phyloP scores from a whole-genome alignment of 2,888 invertebrate genomes.

The Trisateles emortualis region DNA sequence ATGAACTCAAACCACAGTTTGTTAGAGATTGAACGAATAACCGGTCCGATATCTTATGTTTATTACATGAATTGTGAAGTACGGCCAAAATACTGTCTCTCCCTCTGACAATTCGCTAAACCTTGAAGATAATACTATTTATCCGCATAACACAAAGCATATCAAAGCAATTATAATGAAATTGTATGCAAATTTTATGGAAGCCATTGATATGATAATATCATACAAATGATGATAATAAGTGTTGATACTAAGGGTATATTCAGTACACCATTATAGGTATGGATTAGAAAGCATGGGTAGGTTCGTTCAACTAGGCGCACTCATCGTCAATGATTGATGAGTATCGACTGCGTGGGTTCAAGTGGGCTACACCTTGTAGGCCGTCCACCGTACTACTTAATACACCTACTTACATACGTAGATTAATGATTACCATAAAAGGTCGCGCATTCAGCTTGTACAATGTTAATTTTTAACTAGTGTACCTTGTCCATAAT shows the following conservation, averaged over 20 bases:
- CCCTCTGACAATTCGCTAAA: slow-evolving; percentile 39
- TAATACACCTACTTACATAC: slow-evolving; percentile 65
- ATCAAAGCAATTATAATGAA: slow-evolving; percentile 46
- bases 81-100: slow-evolving; percentile 36
- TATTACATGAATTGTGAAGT: slow-evolving; percentile 38
- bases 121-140: slow-evolving; percentile 46
- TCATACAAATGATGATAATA: slow-evolving; percentile 55
- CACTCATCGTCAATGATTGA: slow-evolving; percentile 74
- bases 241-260: slow-evolving; percentile 48
- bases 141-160: slow-evolving; percentile 41
- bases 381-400: slow-evolving; percentile 67
- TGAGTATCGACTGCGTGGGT: slow-evolving; percentile 74
- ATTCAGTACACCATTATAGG: slow-evolving; percentile 38
- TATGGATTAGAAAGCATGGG: slow-evolving; percentile 67
- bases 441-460: slow-evolving; percentile 43
- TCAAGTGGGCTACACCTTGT: slow-evolving; percentile 72
- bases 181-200: slow-evolving; percentile 50
- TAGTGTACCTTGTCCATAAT: not conserved
- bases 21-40: slow-evolving; percentile 54
- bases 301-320: slow-evolving; percentile 64
- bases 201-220: slow-evolving; percentile 30
- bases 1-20: slow-evolving; percentile 65
- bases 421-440: slow-evolving; percentile 63
- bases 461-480: slow-evolving; percentile 7
- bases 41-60: slow-evolving; percentile 40